These are phyloP conservation scores for Macrosteles quadrilineatus DNA, from an alignment of 1,140 invertebrate species.

Conservation along the genomic window DNA sequence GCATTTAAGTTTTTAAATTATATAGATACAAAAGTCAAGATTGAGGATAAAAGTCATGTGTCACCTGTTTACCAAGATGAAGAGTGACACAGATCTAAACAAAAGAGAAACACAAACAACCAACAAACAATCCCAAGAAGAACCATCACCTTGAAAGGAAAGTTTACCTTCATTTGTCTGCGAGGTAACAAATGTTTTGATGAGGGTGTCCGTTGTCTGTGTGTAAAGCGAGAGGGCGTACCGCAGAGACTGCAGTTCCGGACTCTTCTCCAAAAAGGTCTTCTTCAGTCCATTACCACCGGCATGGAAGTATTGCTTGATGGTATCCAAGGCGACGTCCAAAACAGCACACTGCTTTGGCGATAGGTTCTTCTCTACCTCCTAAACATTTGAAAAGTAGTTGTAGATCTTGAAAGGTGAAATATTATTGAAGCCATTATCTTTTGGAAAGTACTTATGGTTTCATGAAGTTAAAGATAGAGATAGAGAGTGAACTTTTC, in stretches of 20 bases:
- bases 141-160: conserved; percentile 45
- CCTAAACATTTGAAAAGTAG: conserved; percentile 81
- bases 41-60: too few species aligned
- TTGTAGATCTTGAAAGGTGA: too few species aligned
- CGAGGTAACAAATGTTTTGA: conserved; percentile 97
- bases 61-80: too few species aligned
- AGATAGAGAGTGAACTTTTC: too few species aligned
- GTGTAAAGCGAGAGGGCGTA: conserved; percentile 99
- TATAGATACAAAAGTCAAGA: too few species aligned
- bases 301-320: conserved; percentile 99
- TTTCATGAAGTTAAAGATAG: too few species aligned
- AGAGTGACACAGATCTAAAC: conserved; percentile 14
- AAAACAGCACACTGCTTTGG: conserved; percentile 99
- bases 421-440: too few species aligned
- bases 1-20: too few species aligned
- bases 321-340: conserved; percentile 95
- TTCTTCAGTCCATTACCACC: conserved; percentile 99
- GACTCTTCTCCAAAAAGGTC: conserved; percentile 96
- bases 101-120: neutral
- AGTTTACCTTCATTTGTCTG: conserved; percentile 91
- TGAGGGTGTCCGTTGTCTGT: conserved; percentile 98
- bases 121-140: neutral
- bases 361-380: conserved; percentile 96
- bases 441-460: too few species aligned
- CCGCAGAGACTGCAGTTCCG: conserved; percentile 93